Base-by-base conservation (phyloP, 2,797 vertebrate species). In the Coreius guichenoti region DNA sequence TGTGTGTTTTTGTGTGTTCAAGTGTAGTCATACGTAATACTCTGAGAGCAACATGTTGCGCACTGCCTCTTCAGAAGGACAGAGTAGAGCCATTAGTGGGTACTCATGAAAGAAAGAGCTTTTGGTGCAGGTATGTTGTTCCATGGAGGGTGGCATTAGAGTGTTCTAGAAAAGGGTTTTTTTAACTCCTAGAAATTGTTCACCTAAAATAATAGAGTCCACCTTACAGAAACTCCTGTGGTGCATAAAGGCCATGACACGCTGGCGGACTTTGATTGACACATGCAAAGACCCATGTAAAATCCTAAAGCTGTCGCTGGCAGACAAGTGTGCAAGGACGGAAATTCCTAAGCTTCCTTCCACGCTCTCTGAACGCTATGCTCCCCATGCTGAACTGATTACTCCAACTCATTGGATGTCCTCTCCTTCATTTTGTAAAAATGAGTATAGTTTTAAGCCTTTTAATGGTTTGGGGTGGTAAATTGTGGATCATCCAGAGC, bases 321-420 rank as follows among this genome's bases (percentile, higher is more conserved):
- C 74, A 79, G 86, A 47, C 17, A 58, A 74, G 31, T 74, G 82
- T 74, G 51, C 36, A 23, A 56, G 47, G 77, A 87, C 80, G 83
- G 85, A 89, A 89, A 89, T 89, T 85, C 82, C 74, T 73, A 67
- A 49, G 72, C 80, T 89, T 86, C 82, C 80, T 86, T 72, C 26
- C 29, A 3, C 26, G 39, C 73, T 86, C 43, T 85, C 61, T 82
- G 47, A 78, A 69, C 36, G 23, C 68, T 54, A 58, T 81, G 68
- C 68, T 87, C 79, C 61, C 81, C 80, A 81, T 81, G 74, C 72
- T 86, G 73, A 81, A 86, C 81, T 77, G 76, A 84, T 82, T 86
- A 82, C 19, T 56, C 33, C 81, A 47, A 65, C 19, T 54, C 19
- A 79, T 51, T n/a, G 7, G 26, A 54, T 68, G 26, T 74, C 56